Evolutionary conservation across 2,888 invertebrate species (phyloP).

Genomic region (Azorinus chamasolen): DNA sequence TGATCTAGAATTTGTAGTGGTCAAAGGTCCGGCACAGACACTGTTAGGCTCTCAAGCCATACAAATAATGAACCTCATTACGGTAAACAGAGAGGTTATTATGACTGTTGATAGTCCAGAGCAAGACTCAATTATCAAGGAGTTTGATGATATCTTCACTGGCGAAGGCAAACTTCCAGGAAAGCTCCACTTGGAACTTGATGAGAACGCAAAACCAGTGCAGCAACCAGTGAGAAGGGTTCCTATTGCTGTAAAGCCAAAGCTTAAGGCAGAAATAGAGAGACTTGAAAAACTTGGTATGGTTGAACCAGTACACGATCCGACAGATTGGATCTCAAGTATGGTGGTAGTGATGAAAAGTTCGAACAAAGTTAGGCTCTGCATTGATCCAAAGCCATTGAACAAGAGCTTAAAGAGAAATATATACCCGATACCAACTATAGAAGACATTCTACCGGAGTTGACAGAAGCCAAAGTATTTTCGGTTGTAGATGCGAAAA

Average conservation of each 20-base stretch:
- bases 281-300: constrained; percentile 42
- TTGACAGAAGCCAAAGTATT: constrained; percentile 46
- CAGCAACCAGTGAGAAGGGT: constrained; percentile 54
- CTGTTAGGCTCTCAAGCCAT: constrained; percentile 34
- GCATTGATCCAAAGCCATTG: constrained; percentile 64
- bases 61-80: constrained; percentile 39
- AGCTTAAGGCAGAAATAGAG: constrained; percentile 50
- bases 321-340: constrained; percentile 61
- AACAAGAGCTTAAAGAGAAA: constrained; percentile 51
- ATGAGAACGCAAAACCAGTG: constrained; percentile 43
- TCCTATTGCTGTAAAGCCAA: constrained; percentile 48
- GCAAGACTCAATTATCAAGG: background rate
- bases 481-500: constrained; percentile 28
- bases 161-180: constrained; percentile 46
- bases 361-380: constrained; percentile 26
- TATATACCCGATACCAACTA: constrained; percentile 51
- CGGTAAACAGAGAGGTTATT: constrained; percentile 30
- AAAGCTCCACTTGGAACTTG: constrained; percentile 26
- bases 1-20: constrained; percentile 33
- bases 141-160: constrained; percentile 24
- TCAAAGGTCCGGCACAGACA: constrained; percentile 12
- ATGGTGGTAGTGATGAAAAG: constrained; percentile 57
- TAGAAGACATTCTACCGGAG: constrained; percentile 50
- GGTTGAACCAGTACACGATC: constrained; percentile 45
- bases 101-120: background rate